Evolutionary conservation across 2,113 vertebrate genomes (phyloP), one percentile per base, ranked within the genome.

Genomic region (Gallinago paraguaiae): DNA sequence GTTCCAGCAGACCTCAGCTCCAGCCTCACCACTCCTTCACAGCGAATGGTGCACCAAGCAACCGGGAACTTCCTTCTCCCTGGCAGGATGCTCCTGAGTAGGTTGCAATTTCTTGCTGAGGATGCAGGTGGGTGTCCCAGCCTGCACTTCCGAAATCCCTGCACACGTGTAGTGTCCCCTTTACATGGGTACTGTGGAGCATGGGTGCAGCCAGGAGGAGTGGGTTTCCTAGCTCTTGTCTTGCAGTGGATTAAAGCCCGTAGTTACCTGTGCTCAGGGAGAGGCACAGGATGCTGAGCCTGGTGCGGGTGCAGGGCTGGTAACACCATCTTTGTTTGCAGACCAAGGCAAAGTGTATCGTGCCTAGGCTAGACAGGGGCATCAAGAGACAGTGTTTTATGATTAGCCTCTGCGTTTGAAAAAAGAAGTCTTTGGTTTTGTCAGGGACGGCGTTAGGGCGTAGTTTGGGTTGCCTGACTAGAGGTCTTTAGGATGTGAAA

Each of bases 281-380:
- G 61, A 81, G 77, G 22, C 4, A 3, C 14, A 39, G 80, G 31
- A 23, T 83, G 18, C 43, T 0, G 0, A n/a, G 12, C 15, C 5
- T 27, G 6, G 30, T 35, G 33, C 0, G 4, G 41, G 24, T 2
- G 7, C 25, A 46, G 60, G 50, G 9, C 51, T 86, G n/a, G 35
- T 68, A 67, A 35, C 0, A 0, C n/a, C 24, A 22, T 31, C 33
- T 3, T 5, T 1, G 0, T 61, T 56, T 76, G 59, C 63, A 69
- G 67, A 39, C 12, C 0, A 3, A 80, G 33, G n/a, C 24, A 4
- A 30, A 51, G 4, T 37, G 8, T 39, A 20, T n/a, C 50, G n/a
- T 65, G 50, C 8, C 33, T 35, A 43, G 45, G 65, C 22, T 41
- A 39, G 63, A 72, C 11, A 13, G 20, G 61, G 22, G 25, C 3